Percentiles rank a stretch among this genome's conserved stretches.
Evolutionary conservation across 2,113 vertebrate genomes (phyloP).

Genomic region (Pseudonaja textilis): DNA sequence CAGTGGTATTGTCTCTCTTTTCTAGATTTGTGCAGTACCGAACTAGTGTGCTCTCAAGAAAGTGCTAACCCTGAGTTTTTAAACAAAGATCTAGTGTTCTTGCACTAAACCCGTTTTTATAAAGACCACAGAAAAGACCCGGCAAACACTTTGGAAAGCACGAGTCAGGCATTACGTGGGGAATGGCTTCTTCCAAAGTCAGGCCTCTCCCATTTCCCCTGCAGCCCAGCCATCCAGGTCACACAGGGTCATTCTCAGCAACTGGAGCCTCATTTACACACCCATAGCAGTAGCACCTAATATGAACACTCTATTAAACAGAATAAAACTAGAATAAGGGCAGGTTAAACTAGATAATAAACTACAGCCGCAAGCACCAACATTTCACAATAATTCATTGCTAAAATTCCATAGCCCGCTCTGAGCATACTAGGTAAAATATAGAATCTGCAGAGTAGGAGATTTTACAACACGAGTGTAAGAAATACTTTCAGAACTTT

Average conservation of each 20-base stretch:
- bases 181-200: background rate
- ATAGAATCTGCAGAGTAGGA: background rate
- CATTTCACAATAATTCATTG: background rate
- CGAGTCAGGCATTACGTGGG: background rate
- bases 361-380: background rate
- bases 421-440: background rate
- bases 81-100: background rate
- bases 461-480: background rate
- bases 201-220: background rate
- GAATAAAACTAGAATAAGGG: background rate
- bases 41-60: background rate
- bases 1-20: background rate
- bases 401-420: background rate
- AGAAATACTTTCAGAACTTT: background rate
- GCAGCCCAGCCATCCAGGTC: background rate
- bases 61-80: background rate
- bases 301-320: background rate
- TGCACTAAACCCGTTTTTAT: background rate
- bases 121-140: background rate
- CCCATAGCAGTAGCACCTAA: background rate
- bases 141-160: background rate
- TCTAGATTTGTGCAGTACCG: background rate
- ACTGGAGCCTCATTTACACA: background rate
- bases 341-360: background rate
- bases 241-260: background rate